Evolutionary conservation across 2,797 vertebrate species (phyloP).

Genomic region (Eutrigla gurnardus): DNA sequence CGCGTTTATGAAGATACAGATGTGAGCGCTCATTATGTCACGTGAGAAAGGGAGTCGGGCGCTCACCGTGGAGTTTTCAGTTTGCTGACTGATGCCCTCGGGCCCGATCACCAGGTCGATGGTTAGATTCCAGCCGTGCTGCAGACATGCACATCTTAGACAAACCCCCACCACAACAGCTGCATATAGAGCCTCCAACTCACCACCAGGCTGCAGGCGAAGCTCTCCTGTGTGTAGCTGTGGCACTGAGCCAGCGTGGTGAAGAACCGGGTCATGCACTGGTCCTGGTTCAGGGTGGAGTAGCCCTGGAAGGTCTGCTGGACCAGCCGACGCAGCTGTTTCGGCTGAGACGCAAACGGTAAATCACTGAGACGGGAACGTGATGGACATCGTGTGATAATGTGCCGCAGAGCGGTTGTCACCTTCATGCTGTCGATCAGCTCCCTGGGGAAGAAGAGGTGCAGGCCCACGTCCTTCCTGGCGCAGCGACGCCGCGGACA

Average conservation of each 20-base stretch:
- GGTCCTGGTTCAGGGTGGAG: constrained; percentile 88
- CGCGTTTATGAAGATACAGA: too few species aligned
- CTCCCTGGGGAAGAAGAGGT: constrained; percentile 93
- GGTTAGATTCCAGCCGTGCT: constrained; percentile 94
- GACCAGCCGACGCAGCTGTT: constrained; percentile 92
- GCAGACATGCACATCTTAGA: constrained; percentile 3
- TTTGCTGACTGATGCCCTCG: constrained; percentile 92
- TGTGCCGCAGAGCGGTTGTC: not conserved
- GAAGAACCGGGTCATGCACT: constrained; percentile 92
- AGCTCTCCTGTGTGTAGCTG: constrained; percentile 91
- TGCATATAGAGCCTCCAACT: constrained; percentile 36
- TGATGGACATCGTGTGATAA: too few species aligned
- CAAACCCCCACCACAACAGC: not conserved
- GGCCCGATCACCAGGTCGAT: constrained; percentile 93
- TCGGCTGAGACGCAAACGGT: constrained; percentile 78
- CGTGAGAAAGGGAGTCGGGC: not conserved
- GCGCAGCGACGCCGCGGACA: too few species aligned
- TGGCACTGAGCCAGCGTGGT: constrained; percentile 87
- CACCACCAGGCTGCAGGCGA: constrained; percentile 92
- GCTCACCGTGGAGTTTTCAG: constrained; percentile 85
- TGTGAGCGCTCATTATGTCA: too few species aligned
- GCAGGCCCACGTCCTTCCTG: constrained; percentile 94
- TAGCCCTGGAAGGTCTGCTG: constrained; percentile 97
- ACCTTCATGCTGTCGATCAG: constrained; percentile 89
- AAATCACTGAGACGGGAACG: too few species aligned